Percentiles rank a stretch among this genome's conserved stretches.
phyloP scores from a whole-genome alignment of 2,113 vertebrate species.

The Felis chaus region DNA sequence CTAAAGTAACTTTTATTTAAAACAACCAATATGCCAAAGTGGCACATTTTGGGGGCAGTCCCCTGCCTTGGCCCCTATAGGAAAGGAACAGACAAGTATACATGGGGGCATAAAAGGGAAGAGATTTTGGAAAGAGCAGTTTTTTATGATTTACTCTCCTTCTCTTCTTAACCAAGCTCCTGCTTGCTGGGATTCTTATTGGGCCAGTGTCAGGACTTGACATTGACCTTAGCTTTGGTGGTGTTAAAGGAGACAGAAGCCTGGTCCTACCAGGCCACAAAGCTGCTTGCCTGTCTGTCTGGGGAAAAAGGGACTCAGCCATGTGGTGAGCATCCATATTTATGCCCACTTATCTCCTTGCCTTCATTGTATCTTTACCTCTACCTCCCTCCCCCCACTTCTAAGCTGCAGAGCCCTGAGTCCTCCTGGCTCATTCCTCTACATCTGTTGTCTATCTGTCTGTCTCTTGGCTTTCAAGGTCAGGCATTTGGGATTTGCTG shows the following conservation, averaged over 20 bases:
- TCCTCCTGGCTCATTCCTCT: not conserved
- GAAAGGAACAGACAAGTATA: not conserved
- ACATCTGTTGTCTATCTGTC: slow-evolving; percentile 54
- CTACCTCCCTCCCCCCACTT: not conserved
- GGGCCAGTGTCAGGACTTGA: not conserved
- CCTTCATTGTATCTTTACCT: not conserved
- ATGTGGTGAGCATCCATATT: not conserved
- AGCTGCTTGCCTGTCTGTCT: slow-evolving; percentile 23
- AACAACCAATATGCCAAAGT: not conserved
- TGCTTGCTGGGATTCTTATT: not conserved
- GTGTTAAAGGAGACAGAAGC: not conserved
- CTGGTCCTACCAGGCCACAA: not conserved
- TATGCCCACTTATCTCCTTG: not conserved
- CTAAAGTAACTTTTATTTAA: not conserved
- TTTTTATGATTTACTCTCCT: not conserved
- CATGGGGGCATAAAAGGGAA: not conserved
- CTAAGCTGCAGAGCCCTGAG: slow-evolving; percentile 37
- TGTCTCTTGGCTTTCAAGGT: slow-evolving; percentile 58
- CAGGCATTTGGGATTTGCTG: slow-evolving; percentile 40
- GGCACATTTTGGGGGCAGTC: not conserved
- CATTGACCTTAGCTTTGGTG: slow-evolving; percentile 46
- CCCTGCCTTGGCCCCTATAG: not conserved
- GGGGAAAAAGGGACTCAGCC: not conserved
- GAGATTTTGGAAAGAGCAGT: not conserved
- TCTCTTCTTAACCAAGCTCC: not conserved